These are phyloP conservation scores for Ptyas mucosa DNA, from an alignment of 2,113 vertebrate species.

Conservation along the genomic window DNA sequence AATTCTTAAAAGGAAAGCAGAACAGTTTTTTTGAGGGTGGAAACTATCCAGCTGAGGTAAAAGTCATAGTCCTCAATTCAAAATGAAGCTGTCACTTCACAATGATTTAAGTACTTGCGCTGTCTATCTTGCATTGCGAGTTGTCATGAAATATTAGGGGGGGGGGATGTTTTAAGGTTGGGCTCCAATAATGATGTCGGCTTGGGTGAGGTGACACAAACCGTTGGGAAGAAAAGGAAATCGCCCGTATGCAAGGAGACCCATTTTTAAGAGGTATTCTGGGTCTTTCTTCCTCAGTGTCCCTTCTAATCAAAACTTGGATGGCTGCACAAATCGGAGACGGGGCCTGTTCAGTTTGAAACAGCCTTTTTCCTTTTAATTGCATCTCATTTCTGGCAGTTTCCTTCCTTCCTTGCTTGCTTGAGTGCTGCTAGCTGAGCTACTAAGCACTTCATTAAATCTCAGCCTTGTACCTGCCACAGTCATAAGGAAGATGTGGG, in stretches of 20 bases:
- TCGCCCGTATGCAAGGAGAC: conserved; percentile 28
- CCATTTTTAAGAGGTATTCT: conserved; percentile 35
- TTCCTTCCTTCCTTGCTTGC: neutral
- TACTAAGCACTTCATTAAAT: conserved; percentile 19
- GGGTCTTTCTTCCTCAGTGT: neutral
- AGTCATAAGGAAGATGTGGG: neutral
- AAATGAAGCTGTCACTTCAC: neutral
- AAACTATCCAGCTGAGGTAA: neutral
- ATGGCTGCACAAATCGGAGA: conserved; percentile 8
- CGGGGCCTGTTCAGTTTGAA: conserved; percentile 11
- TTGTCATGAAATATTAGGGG: neutral
- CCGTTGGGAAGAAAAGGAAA: conserved; percentile 7
- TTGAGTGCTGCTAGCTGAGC: conserved; percentile 1
- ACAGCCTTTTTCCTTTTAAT: conserved; percentile 1
- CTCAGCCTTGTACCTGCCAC: neutral
- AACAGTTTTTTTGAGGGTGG: neutral
- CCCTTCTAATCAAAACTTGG: neutral
- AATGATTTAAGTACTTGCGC: neutral
- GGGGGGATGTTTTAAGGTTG: neutral
- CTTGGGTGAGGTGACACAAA: conserved; percentile 17
- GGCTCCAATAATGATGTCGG: too few species aligned
- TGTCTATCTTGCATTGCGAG: neutral
- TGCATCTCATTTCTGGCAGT: neutral
- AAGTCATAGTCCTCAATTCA: neutral
- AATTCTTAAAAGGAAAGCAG: neutral